These are phyloP conservation scores for Pristionchus exspectatus DNA, from an alignment of 2,888 invertebrate species.

Conservation along the genomic window DNA sequence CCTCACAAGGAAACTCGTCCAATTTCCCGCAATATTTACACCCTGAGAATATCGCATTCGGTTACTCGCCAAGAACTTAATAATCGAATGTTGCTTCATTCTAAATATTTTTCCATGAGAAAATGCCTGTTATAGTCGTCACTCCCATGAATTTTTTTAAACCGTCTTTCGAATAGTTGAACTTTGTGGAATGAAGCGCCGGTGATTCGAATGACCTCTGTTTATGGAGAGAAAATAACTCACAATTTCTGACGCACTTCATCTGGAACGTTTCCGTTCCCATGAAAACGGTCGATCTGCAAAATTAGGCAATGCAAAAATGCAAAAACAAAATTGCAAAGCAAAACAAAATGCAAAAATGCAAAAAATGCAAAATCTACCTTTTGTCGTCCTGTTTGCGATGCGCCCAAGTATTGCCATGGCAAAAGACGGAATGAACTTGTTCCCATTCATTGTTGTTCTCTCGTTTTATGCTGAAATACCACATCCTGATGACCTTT, in stretches of 20 bases:
- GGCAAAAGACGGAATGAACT: not conserved
- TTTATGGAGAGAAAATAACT: not conserved
- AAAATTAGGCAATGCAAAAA: not conserved
- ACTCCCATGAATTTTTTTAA: too few species aligned
- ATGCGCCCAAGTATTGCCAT: not conserved
- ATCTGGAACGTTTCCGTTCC: not conserved
- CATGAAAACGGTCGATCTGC: not conserved
- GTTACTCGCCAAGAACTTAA: not conserved
- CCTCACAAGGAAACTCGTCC: not conserved
- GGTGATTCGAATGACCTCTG: not conserved
- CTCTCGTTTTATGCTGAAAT: not conserved
- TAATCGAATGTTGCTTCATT: too few species aligned
- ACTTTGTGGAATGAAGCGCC: not conserved
- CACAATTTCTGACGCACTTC: not conserved
- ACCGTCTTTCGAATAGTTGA: too few species aligned
- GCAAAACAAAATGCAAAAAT: too few species aligned
- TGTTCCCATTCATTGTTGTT: not conserved
- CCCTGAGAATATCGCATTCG: not conserved
- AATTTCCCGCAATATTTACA: not conserved
- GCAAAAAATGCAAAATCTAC: too few species aligned
- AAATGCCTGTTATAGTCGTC: too few species aligned
- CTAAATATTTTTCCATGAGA: too few species aligned
- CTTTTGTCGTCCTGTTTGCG: not conserved
- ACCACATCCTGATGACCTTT: not conserved
- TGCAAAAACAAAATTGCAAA: not conserved